phyloP scores from a whole-genome alignment of 2,113 vertebrate species.

The Oryzias celebensis region DNA sequence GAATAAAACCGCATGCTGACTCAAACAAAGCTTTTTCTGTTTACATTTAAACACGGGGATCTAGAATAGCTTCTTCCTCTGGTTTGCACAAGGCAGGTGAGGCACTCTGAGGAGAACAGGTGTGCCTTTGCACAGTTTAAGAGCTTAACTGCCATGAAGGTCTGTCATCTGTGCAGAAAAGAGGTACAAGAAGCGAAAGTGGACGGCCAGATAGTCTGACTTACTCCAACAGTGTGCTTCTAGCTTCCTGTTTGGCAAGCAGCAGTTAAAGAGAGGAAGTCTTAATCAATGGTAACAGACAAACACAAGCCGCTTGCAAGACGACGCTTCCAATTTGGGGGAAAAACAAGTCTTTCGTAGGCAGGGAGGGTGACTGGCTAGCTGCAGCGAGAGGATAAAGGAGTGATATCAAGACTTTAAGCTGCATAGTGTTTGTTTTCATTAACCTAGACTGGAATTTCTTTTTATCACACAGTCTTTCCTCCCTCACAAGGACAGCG shows the following conservation, averaged over 20 bases:
- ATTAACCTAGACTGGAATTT: slow-evolving; percentile 30
- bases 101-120: not conserved
- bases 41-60: slow-evolving; percentile 2
- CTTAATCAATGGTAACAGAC: not conserved
- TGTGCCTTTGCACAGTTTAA: not conserved
- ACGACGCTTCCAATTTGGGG: not conserved
- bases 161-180: slow-evolving; percentile 1
- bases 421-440: slow-evolving; percentile 4
- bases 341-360: not conserved
- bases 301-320: not conserved
- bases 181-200: slow-evolving; percentile 30
- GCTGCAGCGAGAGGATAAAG: slow-evolving; percentile 2
- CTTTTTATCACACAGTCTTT: slow-evolving; percentile 40
- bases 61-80: not conserved
- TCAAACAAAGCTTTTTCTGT: slow-evolving; percentile 16
- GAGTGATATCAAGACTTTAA: not conserved
- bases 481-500: slow-evolving; percentile 22
- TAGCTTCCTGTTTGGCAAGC: slow-evolving; percentile 41
- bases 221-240: not conserved
- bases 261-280: slow-evolving; percentile 9
- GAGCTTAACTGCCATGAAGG: not conserved
- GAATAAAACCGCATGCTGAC: slow-evolving; percentile 51
- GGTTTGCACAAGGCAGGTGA: not conserved
- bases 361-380: not conserved
- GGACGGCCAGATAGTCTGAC: not conserved